Conservation (phyloP, 2,888 invertebrate genomes). For the Leptarthrus brevirostris region DNA sequence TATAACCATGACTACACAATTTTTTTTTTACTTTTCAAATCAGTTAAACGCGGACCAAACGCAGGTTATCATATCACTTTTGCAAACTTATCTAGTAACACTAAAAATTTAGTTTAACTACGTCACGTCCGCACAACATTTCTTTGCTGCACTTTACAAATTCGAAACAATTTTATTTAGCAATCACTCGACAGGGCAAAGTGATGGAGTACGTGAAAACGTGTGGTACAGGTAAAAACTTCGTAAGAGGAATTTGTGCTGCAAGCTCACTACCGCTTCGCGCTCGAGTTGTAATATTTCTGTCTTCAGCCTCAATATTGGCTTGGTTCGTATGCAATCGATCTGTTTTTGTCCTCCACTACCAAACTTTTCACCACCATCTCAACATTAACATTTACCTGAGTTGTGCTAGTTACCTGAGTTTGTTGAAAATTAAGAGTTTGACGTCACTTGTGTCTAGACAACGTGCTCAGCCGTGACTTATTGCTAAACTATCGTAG, state of each 20-base stretch:
- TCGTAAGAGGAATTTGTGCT: neutral
- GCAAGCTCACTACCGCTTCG: conserved; percentile 57
- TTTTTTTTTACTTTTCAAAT: neutral
- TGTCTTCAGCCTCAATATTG: conserved; percentile 55
- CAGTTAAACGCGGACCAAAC: neutral
- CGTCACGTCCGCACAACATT: conserved; percentile 1
- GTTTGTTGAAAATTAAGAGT: too few species aligned
- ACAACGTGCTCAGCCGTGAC: neutral
- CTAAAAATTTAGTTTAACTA: neutral
- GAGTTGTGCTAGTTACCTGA: too few species aligned
- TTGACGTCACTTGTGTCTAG: conserved; percentile 7
- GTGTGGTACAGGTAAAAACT: conserved; percentile 4
- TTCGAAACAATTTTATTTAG: conserved; percentile 11
- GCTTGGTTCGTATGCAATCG: conserved; percentile 55
- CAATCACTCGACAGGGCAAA: conserved; percentile 5
- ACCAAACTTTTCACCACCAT: neutral
- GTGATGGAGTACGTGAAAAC: neutral
- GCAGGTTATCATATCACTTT: conserved; percentile 46
- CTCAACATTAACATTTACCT: too few species aligned
- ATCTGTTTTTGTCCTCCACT: conserved; percentile 56
- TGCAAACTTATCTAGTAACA: neutral
- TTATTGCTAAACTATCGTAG: too few species aligned
- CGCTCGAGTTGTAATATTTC: conserved; percentile 61
- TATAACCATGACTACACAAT: conserved; percentile 58
- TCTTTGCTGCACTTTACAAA: neutral